phyloP scores from a whole-genome alignment of 2,888 invertebrate species.

The Abrostola triplasia region DNA sequence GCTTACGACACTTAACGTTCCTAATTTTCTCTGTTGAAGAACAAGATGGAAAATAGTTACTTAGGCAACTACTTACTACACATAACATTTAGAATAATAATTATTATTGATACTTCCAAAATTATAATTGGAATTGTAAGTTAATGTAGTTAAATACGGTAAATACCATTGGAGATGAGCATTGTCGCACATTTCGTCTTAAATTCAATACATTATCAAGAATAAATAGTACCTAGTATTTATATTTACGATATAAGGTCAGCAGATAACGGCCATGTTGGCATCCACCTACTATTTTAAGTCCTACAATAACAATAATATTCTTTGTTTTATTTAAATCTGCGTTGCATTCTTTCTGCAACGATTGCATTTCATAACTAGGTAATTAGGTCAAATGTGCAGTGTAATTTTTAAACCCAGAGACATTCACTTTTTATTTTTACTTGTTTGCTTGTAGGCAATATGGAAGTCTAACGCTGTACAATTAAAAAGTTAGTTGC shows the following conservation, averaged over 20 bases:
- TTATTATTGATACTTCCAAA: no score
- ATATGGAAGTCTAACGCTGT: constrained; percentile 14
- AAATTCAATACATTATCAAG: no score
- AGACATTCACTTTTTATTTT: constrained; percentile 12
- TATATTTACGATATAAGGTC: constrained; percentile 4
- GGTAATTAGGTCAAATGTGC: constrained; percentile 33
- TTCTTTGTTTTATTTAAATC: constrained; percentile 6
- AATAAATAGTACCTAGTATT: neutral
- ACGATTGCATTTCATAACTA: constrained; percentile 24
- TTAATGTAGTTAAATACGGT: no score
- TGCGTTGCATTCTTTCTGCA: constrained; percentile 17
- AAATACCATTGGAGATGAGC: no score
- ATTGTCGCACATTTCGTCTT: no score
- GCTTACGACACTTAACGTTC: constrained; percentile 16
- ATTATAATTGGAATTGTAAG: no score
- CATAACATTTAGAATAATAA: no score
- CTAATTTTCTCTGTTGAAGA: constrained; percentile 24
- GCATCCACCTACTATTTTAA: neutral
- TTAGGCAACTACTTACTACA: no score
- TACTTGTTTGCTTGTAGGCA: neutral
- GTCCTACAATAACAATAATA: neutral
- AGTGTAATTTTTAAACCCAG: constrained; percentile 11
- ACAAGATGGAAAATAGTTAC: no score
- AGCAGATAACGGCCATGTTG: constrained; percentile 1
- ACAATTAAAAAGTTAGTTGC: constrained; percentile 34